Base-by-base conservation (phyloP, 2,797 vertebrate species). In the Premnoplex brunnescens region DNA sequence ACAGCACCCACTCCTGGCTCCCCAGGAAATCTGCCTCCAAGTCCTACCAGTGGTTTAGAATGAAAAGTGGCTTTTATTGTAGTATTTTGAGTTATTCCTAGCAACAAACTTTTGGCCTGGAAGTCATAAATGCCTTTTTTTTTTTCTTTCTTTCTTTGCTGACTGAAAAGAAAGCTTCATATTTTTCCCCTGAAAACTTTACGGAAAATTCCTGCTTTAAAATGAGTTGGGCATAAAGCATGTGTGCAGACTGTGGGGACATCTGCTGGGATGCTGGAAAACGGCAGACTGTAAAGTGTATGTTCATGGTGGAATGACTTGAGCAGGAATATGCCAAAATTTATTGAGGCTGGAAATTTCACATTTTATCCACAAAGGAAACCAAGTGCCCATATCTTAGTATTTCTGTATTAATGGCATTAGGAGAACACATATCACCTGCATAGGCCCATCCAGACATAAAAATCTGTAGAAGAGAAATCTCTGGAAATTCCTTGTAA, bases 191-290 rank as follows among this genome's bases (percentile, higher is more conserved):
- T 51, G 54, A 54, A 81, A 55, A 80, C 2, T 0, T 55, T 23
- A 88, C 43, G 54, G 60, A 64, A 80, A 78, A 84, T 43, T 68
- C 34, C 24, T 62, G 4, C 52, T 78, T 90, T 72, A 32, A 79
- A 75, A 48, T n/a, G 28, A 58, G 37, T 28, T 8, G 21, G 4
- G 2, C n/a, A 18, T 36, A 10, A 82, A 76, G 9, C 6, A 1
- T 67, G 73, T 52, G 27, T 59, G 55, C 56, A 93, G 91, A 30
- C 90, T 91, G 28, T 85, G 95, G 67, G 89, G 68, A 93, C 96
- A 96, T 92, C 96, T 97, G 46, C 93, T 93, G 91, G 91, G 71
- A 4, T 73, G 13, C 75, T 94, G 58, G 72, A 55, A 96, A 95
- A 86, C 20, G 64, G 21, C 85, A 78, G 63, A n/a, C 48, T 63